phyloP scores from a whole-genome alignment of 2,888 invertebrate genomes.

The Dorcus hopei region DNA sequence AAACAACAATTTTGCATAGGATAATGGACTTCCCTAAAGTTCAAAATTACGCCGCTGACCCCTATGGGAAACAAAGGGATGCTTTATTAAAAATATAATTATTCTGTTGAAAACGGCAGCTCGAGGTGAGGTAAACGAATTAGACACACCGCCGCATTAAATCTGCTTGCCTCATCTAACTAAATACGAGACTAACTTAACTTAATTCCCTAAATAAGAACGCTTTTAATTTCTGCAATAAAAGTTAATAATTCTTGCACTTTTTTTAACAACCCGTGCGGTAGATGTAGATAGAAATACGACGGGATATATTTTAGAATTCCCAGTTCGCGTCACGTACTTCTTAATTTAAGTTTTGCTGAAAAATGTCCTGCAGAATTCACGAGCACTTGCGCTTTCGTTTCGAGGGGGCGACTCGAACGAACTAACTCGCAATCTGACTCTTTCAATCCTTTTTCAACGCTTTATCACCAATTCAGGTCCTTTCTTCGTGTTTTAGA shows the following conservation, averaged over 20 bases:
- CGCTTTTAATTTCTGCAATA: too few species aligned
- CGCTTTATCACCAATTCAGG: background rate
- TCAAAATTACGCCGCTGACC: background rate
- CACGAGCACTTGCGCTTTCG: background rate
- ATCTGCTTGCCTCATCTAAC: too few species aligned
- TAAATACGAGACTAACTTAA: too few species aligned
- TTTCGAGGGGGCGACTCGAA: background rate
- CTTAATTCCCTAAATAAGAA: too few species aligned
- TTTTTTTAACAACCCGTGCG: too few species aligned
- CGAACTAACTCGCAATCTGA: background rate
- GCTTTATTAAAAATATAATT: too few species aligned
- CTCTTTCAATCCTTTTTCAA: background rate
- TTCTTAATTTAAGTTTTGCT: slow-evolving; percentile 1
- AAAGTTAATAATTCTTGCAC: too few species aligned
- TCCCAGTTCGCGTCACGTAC: background rate
- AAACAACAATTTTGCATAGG: background rate
- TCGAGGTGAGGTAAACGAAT: too few species aligned
- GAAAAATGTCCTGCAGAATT: background rate
- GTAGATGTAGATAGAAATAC: too few species aligned
- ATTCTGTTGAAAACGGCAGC: too few species aligned
- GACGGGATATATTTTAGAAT: too few species aligned
- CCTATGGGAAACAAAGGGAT: background rate
- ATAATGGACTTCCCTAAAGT: background rate
- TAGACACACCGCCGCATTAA: too few species aligned
- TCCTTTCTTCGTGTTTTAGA: background rate